Evolutionary conservation across 2,113 vertebrate species (phyloP).

Genomic region (Rhagologus leucostigma): DNA sequence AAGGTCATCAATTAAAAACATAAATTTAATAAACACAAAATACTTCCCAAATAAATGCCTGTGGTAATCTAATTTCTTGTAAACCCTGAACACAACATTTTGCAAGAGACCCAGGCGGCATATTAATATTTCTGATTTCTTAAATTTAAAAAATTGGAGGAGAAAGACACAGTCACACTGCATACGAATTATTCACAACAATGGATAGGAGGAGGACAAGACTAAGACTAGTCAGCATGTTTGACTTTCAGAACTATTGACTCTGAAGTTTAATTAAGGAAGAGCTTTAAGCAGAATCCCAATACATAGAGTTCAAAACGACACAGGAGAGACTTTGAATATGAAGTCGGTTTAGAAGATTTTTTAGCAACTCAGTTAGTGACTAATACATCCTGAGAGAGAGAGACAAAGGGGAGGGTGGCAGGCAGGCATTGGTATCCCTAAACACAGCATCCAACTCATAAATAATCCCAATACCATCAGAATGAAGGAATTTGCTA

Average conservation of each 20-base stretch:
- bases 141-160: constrained; percentile 2
- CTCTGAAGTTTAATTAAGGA: background rate
- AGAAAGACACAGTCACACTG: constrained; percentile 8
- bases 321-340: background rate
- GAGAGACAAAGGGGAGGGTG: background rate
- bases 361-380: background rate
- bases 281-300: constrained; percentile 14
- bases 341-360: background rate
- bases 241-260: constrained; percentile 11
- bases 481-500: background rate
- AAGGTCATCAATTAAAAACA: constrained; percentile 73
- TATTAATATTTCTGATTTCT: constrained; percentile 58
- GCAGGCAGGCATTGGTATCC: background rate
- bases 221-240: background rate
- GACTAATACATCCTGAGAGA: background rate
- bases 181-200: background rate
- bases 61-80: constrained; percentile 75
- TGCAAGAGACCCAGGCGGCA: constrained; percentile 67
- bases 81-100: constrained; percentile 64
- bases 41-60: constrained; percentile 78
- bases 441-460: background rate
- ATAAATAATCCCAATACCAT: background rate
- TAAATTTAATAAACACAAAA: constrained; percentile 77
- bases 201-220: background rate
- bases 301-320: background rate